Evolutionary conservation across 2,888 invertebrate genomes (phyloP).

Genomic region (Drosophila setosimentum): DNA sequence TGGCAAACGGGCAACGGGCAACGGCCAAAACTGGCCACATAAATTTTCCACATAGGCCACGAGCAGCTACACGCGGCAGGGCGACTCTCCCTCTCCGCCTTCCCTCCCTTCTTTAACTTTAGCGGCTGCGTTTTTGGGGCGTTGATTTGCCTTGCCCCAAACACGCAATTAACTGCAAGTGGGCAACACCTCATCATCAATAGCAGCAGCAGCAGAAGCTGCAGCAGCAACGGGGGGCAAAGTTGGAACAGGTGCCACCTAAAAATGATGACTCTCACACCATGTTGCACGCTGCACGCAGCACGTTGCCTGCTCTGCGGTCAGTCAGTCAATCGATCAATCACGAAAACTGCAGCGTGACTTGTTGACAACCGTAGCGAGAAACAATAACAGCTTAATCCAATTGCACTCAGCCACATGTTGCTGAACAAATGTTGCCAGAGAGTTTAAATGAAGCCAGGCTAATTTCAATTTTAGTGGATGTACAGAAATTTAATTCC

Average conservation of each 20-base stretch:
- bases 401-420: constrained; percentile 16
- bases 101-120: constrained; percentile 7
- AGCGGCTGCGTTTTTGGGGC: constrained; percentile 47
- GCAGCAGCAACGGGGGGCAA: not conserved
- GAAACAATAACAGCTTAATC: constrained; percentile 49
- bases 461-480: not conserved
- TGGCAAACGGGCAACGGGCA: constrained; percentile 47
- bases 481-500: not conserved
- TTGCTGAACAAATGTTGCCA: not conserved
- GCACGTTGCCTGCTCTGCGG: constrained; percentile 29
- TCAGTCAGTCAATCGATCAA: constrained; percentile 59
- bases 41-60: constrained; percentile 71
- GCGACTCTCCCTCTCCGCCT: constrained; percentile 16
- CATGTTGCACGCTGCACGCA: constrained; percentile 10
- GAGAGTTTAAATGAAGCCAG: not conserved
- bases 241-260: constrained; percentile 6
- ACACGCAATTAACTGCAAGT: constrained; percentile 77
- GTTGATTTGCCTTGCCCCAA: constrained; percentile 71
- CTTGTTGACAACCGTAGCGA: constrained; percentile 56
- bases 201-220: not conserved
- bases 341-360: constrained; percentile 56
- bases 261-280: constrained; percentile 1
- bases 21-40: constrained; percentile 70
- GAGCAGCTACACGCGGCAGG: constrained; percentile 44
- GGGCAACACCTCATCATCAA: constrained; percentile 68